phyloP scores from a whole-genome alignment of 2,113 vertebrate genomes.

The Naja naja region DNA sequence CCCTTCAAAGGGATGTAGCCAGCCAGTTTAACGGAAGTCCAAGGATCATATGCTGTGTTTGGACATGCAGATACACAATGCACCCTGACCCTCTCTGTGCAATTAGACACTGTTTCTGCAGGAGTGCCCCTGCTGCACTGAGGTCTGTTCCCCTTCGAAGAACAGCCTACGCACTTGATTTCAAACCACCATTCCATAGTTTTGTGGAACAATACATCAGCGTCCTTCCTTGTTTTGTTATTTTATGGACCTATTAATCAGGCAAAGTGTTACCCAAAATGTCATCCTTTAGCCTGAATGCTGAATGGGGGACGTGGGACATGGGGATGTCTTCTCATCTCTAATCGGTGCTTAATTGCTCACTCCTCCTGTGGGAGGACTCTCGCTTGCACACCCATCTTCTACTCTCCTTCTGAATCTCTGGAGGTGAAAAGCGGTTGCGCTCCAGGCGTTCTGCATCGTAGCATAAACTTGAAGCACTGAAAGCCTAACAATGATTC shows the following conservation, averaged over 20 bases:
- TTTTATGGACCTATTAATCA: not conserved
- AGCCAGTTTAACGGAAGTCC: not conserved
- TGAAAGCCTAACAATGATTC: not conserved
- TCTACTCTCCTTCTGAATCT: not conserved
- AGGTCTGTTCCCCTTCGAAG: not conserved
- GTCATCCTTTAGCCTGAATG: not conserved
- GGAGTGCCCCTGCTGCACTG: not conserved
- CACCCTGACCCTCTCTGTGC: not conserved
- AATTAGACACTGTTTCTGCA: not conserved
- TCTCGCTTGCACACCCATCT: not conserved
- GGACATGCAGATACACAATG: not conserved
- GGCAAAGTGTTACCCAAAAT: not conserved
- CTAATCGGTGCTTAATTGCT: not conserved
- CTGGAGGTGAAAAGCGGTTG: not conserved
- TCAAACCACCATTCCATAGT: not conserved
- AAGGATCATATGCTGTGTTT: not conserved
- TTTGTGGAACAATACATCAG: not conserved
- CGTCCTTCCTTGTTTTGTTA: not conserved
- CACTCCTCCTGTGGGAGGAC: not conserved
- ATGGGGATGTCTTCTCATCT: not conserved
- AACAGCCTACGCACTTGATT: not conserved
- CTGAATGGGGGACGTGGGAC: not conserved
- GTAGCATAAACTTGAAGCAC: not conserved
- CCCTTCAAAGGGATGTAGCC: not conserved
- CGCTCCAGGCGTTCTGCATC: not conserved